A percentile compares a stretch with the other conserved stretches of the same genome.
Evolutionary conservation across 2,888 invertebrate genomes (phyloP).

Genomic region (Amphimallon solstitiale): DNA sequence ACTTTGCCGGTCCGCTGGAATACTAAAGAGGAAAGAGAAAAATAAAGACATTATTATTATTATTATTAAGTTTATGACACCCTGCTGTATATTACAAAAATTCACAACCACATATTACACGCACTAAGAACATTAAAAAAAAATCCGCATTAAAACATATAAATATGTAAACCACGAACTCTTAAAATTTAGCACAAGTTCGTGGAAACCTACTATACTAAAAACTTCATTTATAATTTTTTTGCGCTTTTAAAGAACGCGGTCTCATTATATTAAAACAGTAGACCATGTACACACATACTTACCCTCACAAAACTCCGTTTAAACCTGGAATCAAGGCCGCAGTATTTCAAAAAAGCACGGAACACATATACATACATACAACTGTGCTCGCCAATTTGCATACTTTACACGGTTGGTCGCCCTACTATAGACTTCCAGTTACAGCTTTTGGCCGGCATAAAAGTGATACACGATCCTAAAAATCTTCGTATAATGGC

Average conservation of each 20-base stretch:
- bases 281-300: background rate
- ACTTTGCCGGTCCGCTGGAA: too few relatives aligned
- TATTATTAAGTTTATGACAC: too few relatives aligned
- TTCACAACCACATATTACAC: too few relatives aligned
- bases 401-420: slow-evolving; percentile 59
- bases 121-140: too few relatives aligned
- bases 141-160: background rate
- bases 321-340: slow-evolving; percentile 31
- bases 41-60: too few relatives aligned
- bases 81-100: too few relatives aligned
- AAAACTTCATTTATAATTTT: slow-evolving; percentile 34
- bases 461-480: slow-evolving; percentile 58
- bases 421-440: slow-evolving; percentile 55
- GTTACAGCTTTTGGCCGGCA: slow-evolving; percentile 55
- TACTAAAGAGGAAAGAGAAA: too few relatives aligned
- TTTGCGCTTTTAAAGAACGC: background rate
- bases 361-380: too few relatives aligned
- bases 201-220: background rate
- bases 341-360: slow-evolving; percentile 30
- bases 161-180: background rate
- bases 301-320: slow-evolving; percentile 16
- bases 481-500: slow-evolving; percentile 54
- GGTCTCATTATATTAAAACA: slow-evolving; percentile 24
- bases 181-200: slow-evolving; percentile 10
- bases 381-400: slow-evolving; percentile 55